A percentile compares a stretch with the other conserved stretches of the same genome.
Evolutionary conservation across 2,888 invertebrate species (phyloP).

Genomic region (Lordiphosa andalusiaca): DNA sequence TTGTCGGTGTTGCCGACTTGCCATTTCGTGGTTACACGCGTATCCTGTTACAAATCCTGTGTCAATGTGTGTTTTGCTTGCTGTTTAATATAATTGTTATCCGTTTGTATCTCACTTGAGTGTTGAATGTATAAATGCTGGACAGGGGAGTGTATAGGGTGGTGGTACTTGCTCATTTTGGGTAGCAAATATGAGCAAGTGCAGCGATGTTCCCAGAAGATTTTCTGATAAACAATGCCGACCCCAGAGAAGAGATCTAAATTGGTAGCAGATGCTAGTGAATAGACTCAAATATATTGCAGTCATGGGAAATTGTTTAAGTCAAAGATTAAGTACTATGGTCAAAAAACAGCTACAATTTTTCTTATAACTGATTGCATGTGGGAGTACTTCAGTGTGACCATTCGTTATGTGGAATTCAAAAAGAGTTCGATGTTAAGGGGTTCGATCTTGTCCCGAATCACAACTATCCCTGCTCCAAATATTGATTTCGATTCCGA

Average conservation of each 20-base stretch:
- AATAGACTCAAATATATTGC: no score
- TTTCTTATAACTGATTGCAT: no score
- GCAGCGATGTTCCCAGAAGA: constrained; percentile 57
- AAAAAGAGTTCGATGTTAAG: no score
- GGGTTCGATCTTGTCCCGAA: no score
- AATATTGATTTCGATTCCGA: no score
- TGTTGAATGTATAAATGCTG: constrained; percentile 14
- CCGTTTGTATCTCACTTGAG: constrained; percentile 47
- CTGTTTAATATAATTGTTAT: constrained; percentile 74
- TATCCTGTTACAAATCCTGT: constrained; percentile 80
- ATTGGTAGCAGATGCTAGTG: no score
- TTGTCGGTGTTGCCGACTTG: constrained; percentile 44
- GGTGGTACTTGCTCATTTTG: constrained; percentile 4
- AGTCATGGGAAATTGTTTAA: no score
- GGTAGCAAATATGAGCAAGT: constrained; percentile 36
- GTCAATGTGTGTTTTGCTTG: constrained; percentile 60
- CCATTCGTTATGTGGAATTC: no score
- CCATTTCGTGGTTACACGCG: constrained; percentile 78
- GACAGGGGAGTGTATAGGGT: constrained; percentile 14
- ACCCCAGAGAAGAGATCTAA: background rate
- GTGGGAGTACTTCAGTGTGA: no score
- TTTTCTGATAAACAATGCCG: constrained; percentile 15
- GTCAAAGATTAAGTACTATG: no score
- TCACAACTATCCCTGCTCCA: no score
- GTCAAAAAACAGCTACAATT: no score